Evolutionary conservation across 1,140 invertebrate genomes (phyloP), one percentile per base, ranked within the genome.

Genomic region (Caerostris extrusa): DNA sequence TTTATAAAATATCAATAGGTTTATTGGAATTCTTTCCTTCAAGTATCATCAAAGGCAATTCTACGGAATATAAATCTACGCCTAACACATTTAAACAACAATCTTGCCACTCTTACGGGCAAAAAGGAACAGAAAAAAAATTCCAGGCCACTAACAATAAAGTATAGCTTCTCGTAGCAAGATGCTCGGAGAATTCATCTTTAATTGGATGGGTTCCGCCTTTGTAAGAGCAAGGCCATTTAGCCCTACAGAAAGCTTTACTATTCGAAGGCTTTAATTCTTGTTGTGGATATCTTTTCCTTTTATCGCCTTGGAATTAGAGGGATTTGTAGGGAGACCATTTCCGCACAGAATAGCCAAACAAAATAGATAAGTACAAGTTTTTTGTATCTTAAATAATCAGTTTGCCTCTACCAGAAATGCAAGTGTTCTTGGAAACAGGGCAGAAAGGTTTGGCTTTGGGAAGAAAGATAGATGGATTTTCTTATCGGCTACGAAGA

Each of bases 381-480:
- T 83, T 83, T n/a, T n/a, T 83, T 83, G 55, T 83, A 50, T n/a
- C 34, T 83, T 83, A 83, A 83, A 83, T 83, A 83, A 83, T 55
- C 50, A 56, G 12, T 64, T 57, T 17, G 34, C 34, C 53, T 53
- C 6, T 88, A 53, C 12, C 14, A 7, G 2, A 3, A 64, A 5
- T 19, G n/a, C 19, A 7, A 10, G 57, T 4, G 56, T 34, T 34
- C 17, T 19, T n/a, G 55, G 57, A 5, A 60, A 7, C 3, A 3
- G 57, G 7, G 61, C 14, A 67, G 61, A 12, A 17, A 14, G 3
- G 10, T 17, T 67, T 5, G 12, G 61, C 14, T 67, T 67, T 67
- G 12, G 17, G 17, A 34, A 34, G 34, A 34, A 34, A 34, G 34
- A 34, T 34, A 34, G 34, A 34, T 34, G 34, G 34, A 34, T 34